Conservation (phyloP, 2,888 invertebrate species). For the Endotricha flammealis region DNA sequence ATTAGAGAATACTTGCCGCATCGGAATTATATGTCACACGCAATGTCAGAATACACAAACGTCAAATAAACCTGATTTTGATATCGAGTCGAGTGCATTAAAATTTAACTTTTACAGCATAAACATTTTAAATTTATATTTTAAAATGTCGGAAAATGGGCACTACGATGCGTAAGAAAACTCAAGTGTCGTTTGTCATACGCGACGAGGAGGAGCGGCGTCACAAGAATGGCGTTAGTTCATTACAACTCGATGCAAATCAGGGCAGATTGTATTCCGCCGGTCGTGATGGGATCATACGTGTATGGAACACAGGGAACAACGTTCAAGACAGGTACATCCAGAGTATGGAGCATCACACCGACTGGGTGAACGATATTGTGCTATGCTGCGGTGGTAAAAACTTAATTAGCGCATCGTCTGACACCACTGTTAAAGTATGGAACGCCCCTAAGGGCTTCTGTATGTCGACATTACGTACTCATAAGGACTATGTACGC, state of each 20-base stretch:
- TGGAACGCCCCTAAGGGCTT: constrained; percentile 99
- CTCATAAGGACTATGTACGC: constrained; percentile 99
- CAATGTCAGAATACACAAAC: constrained; percentile 6
- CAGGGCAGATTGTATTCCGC: constrained; percentile 95
- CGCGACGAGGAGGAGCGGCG: constrained; percentile 96
- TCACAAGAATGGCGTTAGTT: constrained; percentile 97
- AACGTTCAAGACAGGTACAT: constrained; percentile 83
- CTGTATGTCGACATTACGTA: constrained; percentile 98
- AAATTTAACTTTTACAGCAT: constrained; percentile 23
- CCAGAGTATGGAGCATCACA: constrained; percentile 99
- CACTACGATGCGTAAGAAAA: constrained; percentile 74
- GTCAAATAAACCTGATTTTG: constrained; percentile 15
- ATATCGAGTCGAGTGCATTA: constrained; percentile 9
- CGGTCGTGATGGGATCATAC: constrained; percentile 97
- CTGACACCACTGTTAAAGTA: constrained; percentile 99
- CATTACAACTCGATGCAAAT: constrained; percentile 93
- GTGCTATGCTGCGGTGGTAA: constrained; percentile 97
- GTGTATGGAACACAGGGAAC: constrained; percentile 88
- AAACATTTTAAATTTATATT: constrained; percentile 39
- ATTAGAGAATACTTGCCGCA: too few relatives aligned
- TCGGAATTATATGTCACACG: too few relatives aligned
- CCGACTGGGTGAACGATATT: constrained; percentile 99
- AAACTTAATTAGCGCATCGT: constrained; percentile 98
- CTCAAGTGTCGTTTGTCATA: constrained; percentile 97
- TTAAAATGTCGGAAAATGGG: constrained; percentile 76